Base-by-base conservation (phyloP, 1,140 invertebrate species). In the Centruroides sculpturatus region DNA sequence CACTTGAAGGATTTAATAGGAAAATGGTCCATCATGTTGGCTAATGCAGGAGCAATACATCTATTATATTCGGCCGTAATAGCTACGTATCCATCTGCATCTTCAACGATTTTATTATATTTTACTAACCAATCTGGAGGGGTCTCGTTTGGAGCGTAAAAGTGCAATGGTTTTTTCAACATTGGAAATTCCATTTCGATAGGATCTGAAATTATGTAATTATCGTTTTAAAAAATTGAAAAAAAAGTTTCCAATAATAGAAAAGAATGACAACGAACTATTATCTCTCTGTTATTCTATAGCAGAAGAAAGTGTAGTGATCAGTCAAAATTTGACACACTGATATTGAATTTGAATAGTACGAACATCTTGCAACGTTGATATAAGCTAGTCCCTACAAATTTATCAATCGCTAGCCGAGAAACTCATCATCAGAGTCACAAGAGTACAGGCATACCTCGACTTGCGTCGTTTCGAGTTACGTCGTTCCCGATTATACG, bases 11-110 rank as follows among this genome's bases (percentile, higher is more conserved):
- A 66, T 5, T 66, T 64, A 10, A 71, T 67, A 0, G 74, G 72
- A 59, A 79, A 79, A 64, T 79, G 75, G 64, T 77, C 72, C 64
- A 79, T 59, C 71, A 77, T 69, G 59, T 77, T 77, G 5, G 69
- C 57, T 1, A 79, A 67, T 7, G 75, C 76, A 9, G 77, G 76
- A 0, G 77, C 76, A 36, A 66, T 66, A 11, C 67, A 67, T 59
- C 73, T 70, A 63, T 79, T 79, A 65, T 79, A 79, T 64, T 79
- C 77, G 0, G 72, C 69, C 8, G 74, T 71, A 3, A 78, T 66
- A n/a, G 77, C 66, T 4, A 79, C 66, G 60, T 69, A 75, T 5
- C 70, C 76, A 67, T 78, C 76, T 47, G 76, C 74, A 6, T 64
- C 62, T 56, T 70, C 66, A 6, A 78, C 71, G 34, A 70, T 66